Conservation (phyloP, 2,797 vertebrate species). For the Pseudotriccus pelzelni region DNA sequence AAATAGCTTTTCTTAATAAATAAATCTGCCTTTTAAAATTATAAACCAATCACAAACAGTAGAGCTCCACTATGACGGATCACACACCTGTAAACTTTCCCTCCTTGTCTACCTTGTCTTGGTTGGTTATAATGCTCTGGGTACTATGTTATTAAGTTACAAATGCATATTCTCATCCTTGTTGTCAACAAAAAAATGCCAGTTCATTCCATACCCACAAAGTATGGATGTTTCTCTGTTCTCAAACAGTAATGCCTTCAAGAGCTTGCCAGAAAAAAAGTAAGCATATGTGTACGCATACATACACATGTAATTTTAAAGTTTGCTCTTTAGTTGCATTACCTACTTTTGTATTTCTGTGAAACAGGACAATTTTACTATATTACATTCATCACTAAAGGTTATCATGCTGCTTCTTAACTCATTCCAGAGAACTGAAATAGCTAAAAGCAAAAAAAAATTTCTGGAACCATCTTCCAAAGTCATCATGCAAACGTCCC, state of each 20-base stretch:
- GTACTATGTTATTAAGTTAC: not conserved
- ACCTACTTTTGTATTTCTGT: not conserved
- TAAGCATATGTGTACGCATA: accelerated
- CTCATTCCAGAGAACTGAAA: not conserved
- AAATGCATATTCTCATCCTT: not conserved
- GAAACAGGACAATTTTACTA: not conserved
- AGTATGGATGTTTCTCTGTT: not conserved
- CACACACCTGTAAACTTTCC: not conserved
- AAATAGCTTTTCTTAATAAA: not conserved
- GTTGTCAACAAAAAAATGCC: not conserved
- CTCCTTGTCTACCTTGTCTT: not conserved
- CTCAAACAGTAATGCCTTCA: not conserved
- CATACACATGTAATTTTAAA: not conserved
- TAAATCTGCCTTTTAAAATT: not conserved
- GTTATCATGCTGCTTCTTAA: not conserved
- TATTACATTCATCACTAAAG: not conserved
- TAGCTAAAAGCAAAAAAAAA: not conserved
- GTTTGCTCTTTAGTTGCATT: not conserved
- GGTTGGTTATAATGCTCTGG: not conserved
- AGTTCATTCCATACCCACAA: not conserved
- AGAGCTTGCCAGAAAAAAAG: not conserved
- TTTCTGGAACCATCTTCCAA: not conserved
- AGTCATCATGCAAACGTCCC: not conserved
- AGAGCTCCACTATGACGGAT: not conserved
- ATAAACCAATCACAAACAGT: not conserved